phyloP scores from a whole-genome alignment of 1,140 invertebrate genomes.

The Plodia interpunctella region DNA sequence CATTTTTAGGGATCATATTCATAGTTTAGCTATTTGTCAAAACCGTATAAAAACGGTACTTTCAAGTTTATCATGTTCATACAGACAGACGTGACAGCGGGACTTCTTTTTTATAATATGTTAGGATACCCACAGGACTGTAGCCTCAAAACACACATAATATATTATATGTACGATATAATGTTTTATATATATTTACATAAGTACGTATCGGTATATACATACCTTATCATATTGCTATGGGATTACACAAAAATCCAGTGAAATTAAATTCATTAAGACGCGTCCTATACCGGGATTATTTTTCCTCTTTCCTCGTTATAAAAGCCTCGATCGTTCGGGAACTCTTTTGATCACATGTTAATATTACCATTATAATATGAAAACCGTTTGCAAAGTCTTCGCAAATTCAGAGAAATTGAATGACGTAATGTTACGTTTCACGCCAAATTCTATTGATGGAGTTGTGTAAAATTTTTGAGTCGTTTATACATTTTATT shows the following conservation, averaged over 20 bases:
- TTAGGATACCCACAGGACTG: too few species aligned
- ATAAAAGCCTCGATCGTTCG: neutral
- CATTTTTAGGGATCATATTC: too few species aligned
- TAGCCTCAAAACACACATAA: too few species aligned
- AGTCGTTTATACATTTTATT: too few species aligned
- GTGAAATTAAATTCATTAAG: slow-evolving; percentile 4
- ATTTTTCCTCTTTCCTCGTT: neutral
- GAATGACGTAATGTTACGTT: too few species aligned
- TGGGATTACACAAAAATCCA: neutral
- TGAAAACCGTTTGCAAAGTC: neutral
- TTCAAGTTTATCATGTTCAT: too few species aligned
- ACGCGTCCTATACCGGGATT: neutral
- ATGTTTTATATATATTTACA: neutral
- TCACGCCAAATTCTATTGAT: too few species aligned
- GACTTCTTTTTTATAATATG: too few species aligned
- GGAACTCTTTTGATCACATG: neutral
- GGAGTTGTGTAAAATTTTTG: neutral
- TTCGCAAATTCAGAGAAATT: neutral
- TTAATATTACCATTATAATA: neutral
- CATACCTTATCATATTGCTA: neutral
- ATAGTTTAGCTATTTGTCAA: too few species aligned
- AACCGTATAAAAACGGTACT: too few species aligned
- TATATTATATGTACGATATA: too few species aligned
- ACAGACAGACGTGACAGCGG: too few species aligned
- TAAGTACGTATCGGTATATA: neutral